Base-by-base conservation (phyloP, 30 jellyfish, hydroid and myxozoan species). In the Rhopilema esculentum region DNA sequence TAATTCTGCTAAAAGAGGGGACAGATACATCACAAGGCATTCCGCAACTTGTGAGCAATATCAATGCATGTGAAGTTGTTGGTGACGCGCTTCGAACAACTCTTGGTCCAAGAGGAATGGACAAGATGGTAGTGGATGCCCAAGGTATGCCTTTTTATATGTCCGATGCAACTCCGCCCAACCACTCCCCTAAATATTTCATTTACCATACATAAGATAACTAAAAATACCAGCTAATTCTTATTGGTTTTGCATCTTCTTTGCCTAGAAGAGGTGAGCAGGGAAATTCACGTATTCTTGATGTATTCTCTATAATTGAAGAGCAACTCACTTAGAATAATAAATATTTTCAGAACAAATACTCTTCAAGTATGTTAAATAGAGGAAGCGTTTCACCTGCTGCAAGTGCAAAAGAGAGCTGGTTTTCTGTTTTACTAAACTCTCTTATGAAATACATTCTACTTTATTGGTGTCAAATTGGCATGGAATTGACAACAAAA, bases 71-170 rank as follows among this genome's bases (percentile, higher is more conserved):
- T 77, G 97, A 96, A 81, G 99, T 92, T 51, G 98, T 96, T 83
- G 99, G 97, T 30, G 99, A 96, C 84, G 98, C 99, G 1, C 83
- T 96, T 27, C 86, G 98, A 48, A 96, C 99, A 28, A 96, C 99
- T 32, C 99, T 96, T 83, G 99, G 99, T 40, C 99, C 99, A 51
- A 89, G 99, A 77, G 99, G 99, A 48, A 96, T 96, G 99, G 99
- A 96, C 93, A 96, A 96, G 67, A 89, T 96, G 84, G 96, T 96
- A 29, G 97, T 92, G 21, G 97, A 90, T 66, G 93, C 93, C 49
- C 85, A 86, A 72, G 97, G 96, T 85, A 66, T 6, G 91, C 49
- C 17, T 6, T n/a, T 63, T 63, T 63, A 7, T n/a, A n/a, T n/a
- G n/a, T n/a, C n/a, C n/a, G 7, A 2, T n/a, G 7, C 30, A 63